Evolutionary conservation across 92 coral and sea anemone species (phyloP).

Genomic region (Muricea muricata): DNA sequence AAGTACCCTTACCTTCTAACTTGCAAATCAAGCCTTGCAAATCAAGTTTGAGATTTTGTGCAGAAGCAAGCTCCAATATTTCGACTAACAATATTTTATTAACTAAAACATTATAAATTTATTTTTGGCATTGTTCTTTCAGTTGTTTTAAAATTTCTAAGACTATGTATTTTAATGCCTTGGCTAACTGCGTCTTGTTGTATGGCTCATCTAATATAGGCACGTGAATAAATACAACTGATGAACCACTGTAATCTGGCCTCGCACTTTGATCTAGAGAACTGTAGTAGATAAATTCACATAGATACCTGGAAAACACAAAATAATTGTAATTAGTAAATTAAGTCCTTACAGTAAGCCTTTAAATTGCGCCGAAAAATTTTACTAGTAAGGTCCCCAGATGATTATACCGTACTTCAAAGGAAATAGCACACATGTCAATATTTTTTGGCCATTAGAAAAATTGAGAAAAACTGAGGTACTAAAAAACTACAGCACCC

Average conservation of each 20-base stretch:
- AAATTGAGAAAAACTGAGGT: too few relatives aligned
- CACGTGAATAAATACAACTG: constrained; percentile 83
- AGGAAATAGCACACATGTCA: too few relatives aligned
- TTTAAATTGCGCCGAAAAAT: neutral
- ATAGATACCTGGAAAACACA: constrained; percentile 73
- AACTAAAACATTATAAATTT: too few relatives aligned
- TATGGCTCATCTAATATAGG: constrained; percentile 86
- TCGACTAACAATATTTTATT: too few relatives aligned
- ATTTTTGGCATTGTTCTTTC: neutral
- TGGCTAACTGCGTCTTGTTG: constrained; percentile 72
- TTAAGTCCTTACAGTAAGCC: neutral
- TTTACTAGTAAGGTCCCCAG: too few relatives aligned
- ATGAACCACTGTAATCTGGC: constrained; percentile 48
- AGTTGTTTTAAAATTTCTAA: constrained; percentile 73
- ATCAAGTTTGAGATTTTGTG: too few relatives aligned
- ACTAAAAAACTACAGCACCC: too few relatives aligned
- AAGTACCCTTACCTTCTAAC: too few relatives aligned
- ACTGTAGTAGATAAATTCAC: constrained; percentile 90
- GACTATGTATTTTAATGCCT: constrained; percentile 71
- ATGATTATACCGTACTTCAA: too few relatives aligned
- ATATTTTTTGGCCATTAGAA: too few relatives aligned
- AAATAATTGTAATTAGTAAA: neutral
- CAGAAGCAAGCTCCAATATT: too few relatives aligned
- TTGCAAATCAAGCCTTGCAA: too few relatives aligned
- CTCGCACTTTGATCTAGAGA: constrained; percentile 74